Base-by-base conservation (phyloP, 2,888 invertebrate species). In the Penaeus monodon region DNA sequence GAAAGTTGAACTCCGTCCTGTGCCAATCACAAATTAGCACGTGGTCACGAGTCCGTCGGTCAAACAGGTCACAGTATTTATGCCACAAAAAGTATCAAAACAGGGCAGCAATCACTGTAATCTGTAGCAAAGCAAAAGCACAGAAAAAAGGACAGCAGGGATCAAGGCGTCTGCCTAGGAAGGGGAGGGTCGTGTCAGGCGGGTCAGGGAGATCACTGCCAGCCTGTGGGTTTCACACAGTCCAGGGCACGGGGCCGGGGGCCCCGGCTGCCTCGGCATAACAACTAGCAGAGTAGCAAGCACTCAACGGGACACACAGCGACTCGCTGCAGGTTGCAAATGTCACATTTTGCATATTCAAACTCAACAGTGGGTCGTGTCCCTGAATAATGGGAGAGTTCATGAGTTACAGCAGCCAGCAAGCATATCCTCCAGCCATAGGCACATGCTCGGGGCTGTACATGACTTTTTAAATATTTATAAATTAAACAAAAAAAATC, bases 401-500 rank as follows among this genome's bases (percentile, higher is more conserved):
- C 79, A 79, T 44, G 80, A 82, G 83, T 86, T 87, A 83, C 81
- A 86, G 81, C 82, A 86, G 82, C 86, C 85, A 85, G 80, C 85
- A 85, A 85, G 85, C 85, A 85, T 80, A 80, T 85, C 85, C 82
- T 85, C 82, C 85, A 82, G 82, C 85, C 81, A 85, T 85, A 83
- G 85, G 88, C 85, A 85, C 83, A 86, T 88, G 88, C 85, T 88
- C 84, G 74, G 81, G 78, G 86, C 86, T 88, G 88, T 88, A 88
- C 88, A 88, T 74, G 70, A 83, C 76, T 79, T 81, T 81, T 78
- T 81, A 70, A 78, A 82, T 88, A 88, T 88, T 86, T 88, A 88
- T 88, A 88, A 88, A 88, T 86, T 88, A 88, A 86, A 88, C 88
- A 88, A 88, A 88, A 88, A 79, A 88, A 88, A 88, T 88, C 88